These are phyloP conservation scores for Acanthornis magna DNA, from an alignment of 2,797 vertebrate species.

Conservation along the genomic window DNA sequence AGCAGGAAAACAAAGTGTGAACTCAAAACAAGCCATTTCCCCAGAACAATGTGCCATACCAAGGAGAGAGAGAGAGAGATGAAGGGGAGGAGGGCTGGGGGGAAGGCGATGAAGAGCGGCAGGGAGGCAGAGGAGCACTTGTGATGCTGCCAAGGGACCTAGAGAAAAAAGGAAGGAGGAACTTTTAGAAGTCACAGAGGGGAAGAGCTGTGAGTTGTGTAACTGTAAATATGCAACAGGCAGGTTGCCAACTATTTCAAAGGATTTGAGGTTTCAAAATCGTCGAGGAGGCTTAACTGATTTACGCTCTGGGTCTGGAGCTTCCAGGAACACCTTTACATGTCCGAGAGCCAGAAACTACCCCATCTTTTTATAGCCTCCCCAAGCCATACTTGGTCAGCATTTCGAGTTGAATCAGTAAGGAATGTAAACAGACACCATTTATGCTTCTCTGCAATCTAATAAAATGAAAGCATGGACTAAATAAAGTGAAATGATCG, in stretches of 20 bases:
- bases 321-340: conserved; percentile 48
- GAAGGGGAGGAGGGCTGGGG: neutral
- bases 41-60: conserved; percentile 51
- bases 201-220: conserved; percentile 57
- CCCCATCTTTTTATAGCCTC: neutral
- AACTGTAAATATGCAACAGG: conserved; percentile 28
- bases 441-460: neutral
- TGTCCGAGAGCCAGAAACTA: neutral
- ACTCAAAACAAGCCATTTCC: conserved; percentile 68
- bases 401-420: neutral
- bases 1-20: conserved; percentile 70
- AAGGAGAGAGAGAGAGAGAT: neutral
- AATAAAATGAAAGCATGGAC: conserved; percentile 19
- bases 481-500: conserved; percentile 14
- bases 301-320: neutral
- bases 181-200: conserved; percentile 23
- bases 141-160: conserved; percentile 13
- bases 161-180: conserved; percentile 56
- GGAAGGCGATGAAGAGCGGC: neutral
- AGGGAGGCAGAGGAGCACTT: neutral
- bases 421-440: conserved; percentile 47
- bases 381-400: conserved; percentile 16
- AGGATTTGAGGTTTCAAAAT: conserved; percentile 57
- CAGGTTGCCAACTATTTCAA: conserved; percentile 51
- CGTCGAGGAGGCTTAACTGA: conserved; percentile 12